Percentiles rank a stretch among this genome's conserved stretches.
phyloP scores from a whole-genome alignment of 1,140 invertebrate species.

The Uloborus diversus region DNA sequence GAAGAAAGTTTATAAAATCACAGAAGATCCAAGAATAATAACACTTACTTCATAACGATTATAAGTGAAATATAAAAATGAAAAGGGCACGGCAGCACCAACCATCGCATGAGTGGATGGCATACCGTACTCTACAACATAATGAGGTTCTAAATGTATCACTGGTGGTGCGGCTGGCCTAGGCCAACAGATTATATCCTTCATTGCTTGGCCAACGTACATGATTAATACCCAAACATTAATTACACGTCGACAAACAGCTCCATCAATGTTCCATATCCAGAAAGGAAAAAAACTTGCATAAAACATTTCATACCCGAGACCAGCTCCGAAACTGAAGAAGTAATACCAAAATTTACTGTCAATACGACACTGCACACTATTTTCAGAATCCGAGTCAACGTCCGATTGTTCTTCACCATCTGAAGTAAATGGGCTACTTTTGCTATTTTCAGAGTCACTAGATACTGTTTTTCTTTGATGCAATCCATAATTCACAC shows the following conservation, averaged over 20 bases:
- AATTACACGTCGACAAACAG: slow-evolving; percentile 80
- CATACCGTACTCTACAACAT: slow-evolving; percentile 90
- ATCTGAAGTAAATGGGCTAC: slow-evolving; percentile 37
- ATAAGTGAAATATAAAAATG: slow-evolving; percentile 80
- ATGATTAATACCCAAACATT: slow-evolving; percentile 86
- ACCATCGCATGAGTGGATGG: slow-evolving; percentile 95
- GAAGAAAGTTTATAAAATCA: no score
- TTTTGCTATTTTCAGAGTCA: slow-evolving; percentile 26
- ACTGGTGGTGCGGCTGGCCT: slow-evolving; percentile 83
- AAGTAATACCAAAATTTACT: slow-evolving; percentile 88
- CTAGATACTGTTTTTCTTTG: slow-evolving; percentile 28
- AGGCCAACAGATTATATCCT: slow-evolving; percentile 87
- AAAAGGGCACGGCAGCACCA: slow-evolving; percentile 84
- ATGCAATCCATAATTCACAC: slow-evolving; percentile 4
- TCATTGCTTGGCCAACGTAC: slow-evolving; percentile 86
- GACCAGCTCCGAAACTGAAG: slow-evolving; percentile 81
- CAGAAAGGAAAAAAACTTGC: slow-evolving; percentile 86
- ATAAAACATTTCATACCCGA: slow-evolving; percentile 91
- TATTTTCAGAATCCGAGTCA: slow-evolving; percentile 60
- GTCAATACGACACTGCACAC: slow-evolving; percentile 70
- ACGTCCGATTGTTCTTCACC: slow-evolving; percentile 44
- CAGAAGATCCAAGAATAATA: no score
- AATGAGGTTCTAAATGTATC: slow-evolving; percentile 82
- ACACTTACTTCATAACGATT: slow-evolving; percentile 79
- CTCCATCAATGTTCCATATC: slow-evolving; percentile 91